Evolutionary conservation across 2,113 vertebrate species (phyloP), one percentile per base, ranked within the genome.

Genomic region (Polypterus senegalus): DNA sequence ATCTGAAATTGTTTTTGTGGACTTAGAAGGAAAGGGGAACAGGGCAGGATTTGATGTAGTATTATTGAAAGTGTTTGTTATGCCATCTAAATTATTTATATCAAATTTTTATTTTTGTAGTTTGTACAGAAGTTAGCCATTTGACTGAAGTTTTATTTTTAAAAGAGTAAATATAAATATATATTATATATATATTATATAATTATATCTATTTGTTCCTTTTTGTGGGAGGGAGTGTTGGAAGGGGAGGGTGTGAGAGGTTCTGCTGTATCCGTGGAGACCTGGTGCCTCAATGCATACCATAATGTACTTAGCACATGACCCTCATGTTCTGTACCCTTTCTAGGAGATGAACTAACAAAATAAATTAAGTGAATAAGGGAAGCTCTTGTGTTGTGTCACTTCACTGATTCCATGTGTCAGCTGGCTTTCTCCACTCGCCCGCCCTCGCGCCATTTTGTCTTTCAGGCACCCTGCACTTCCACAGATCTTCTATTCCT

Each of bases 71-170:
- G 76, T 88, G 78, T 86, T 85, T 85, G 80, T 82, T 83, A 83
- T 85, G 81, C 85, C 87, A 88, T 87, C 79, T 88, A 92, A 92
- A 81, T 94, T 93, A 93, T 94, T 94, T 93, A 94, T 92, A 92
- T 88, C 59, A 83, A 86, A 85, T 75, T 73, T 93, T 89, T 94
- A 93, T 93, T 94, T 94, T 94, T 94, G 87, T 94, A 94, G 87
- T 89, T 83, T 89, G 86, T 90, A 92, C 86, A 91, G 86, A 86
- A 88, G 81, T 81, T 90, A 90, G 89, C 86, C 79, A 72, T 76
- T 82, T 86, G 85, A 90, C 83, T 79, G 90, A 92, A 91, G 84
- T 87, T 90, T 85, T 94, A 88, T 92, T 94, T 92, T 94, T 91
- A 89, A 79, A 92, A 93, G 87, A 94, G 84, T 92, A 85, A 88